phyloP scores from a whole-genome alignment of 2,113 vertebrate species.

The Caloenas nicobarica region DNA sequence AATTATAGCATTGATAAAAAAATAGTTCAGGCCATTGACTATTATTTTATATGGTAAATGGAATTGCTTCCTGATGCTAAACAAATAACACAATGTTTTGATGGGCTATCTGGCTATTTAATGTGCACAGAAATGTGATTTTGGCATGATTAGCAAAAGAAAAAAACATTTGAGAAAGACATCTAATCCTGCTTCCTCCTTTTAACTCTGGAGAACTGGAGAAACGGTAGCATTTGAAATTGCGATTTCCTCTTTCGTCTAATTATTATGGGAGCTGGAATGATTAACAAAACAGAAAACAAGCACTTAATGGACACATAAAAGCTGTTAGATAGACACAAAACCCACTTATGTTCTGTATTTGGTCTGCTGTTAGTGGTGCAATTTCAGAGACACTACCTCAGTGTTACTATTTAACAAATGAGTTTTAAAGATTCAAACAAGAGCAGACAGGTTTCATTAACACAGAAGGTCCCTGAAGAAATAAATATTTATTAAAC shows the following conservation, averaged over 20 bases:
- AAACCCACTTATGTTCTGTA: not conserved
- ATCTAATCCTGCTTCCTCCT: slow-evolving; percentile 57
- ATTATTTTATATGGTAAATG: not conserved
- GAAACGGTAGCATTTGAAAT: slow-evolving; percentile 49
- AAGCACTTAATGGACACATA: slow-evolving; percentile 42
- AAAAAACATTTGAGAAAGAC: slow-evolving; percentile 47
- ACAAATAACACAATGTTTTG: slow-evolving; percentile 4
- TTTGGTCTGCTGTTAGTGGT: not conserved
- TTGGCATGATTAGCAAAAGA: slow-evolving; percentile 24
- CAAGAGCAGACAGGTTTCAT: slow-evolving; percentile 42
- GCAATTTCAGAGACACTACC: slow-evolving; percentile 42
- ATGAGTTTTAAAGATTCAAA: slow-evolving; percentile 48
- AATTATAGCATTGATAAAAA: not conserved
- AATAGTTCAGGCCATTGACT: not conserved
- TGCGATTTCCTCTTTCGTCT: slow-evolving; percentile 49
- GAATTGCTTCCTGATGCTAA: slow-evolving; percentile 38
- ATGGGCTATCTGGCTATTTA: not conserved
- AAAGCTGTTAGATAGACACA: slow-evolving; percentile 48
- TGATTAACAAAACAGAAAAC: slow-evolving; percentile 67
- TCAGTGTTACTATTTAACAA: not conserved
- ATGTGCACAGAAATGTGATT: slow-evolving; percentile 53
- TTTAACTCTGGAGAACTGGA: slow-evolving; percentile 33
- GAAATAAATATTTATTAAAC: slow-evolving; percentile 53
- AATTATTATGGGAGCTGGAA: slow-evolving; percentile 35
- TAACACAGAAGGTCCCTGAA: slow-evolving; percentile 58